phyloP scores from a whole-genome alignment of 2,797 vertebrate species.

The Acrossocheilus fasciatus region DNA sequence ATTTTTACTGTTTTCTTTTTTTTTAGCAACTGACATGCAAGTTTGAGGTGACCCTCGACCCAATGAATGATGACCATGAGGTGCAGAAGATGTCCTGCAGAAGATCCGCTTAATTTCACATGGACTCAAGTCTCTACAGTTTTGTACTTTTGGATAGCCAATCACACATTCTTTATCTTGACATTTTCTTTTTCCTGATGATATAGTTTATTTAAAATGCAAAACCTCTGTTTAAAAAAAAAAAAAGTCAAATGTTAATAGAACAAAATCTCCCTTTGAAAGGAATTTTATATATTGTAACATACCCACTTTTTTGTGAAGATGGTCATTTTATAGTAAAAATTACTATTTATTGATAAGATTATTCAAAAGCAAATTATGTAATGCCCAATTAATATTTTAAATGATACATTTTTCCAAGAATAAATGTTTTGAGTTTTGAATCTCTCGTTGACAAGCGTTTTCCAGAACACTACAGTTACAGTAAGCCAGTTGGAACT shows the following conservation, averaged over 20 bases:
- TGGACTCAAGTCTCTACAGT: neutral
- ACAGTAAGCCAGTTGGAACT: conserved; percentile 14
- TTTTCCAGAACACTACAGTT: conserved; percentile 22
- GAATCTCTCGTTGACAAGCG: neutral
- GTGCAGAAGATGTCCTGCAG: conserved; percentile 58
- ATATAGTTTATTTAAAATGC: neutral
- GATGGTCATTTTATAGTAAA: neutral
- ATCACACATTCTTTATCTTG: conserved; percentile 15
- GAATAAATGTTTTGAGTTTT: neutral
- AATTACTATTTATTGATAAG: neutral
- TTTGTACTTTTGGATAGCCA: conserved; percentile 39
- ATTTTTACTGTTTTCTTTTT: neutral
- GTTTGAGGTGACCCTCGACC: conserved; percentile 66
- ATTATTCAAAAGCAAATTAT: neutral
- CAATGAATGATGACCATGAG: conserved; percentile 44
- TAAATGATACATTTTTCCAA: neutral
- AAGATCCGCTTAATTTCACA: conserved; percentile 38
- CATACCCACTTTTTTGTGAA: neutral
- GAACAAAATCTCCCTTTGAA: neutral
- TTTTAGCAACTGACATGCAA: conserved; percentile 69
- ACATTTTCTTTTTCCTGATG: neutral
- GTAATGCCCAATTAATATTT: neutral
- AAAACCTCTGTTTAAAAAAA: neutral
- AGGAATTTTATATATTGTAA: conserved; percentile 24
- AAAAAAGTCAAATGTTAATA: neutral